A percentile compares a stretch with the other conserved stretches of the same genome.
phyloP scores from a whole-genome alignment of 53 echinoderm and acorn worm genomes.

The Actinopyga echinites region DNA sequence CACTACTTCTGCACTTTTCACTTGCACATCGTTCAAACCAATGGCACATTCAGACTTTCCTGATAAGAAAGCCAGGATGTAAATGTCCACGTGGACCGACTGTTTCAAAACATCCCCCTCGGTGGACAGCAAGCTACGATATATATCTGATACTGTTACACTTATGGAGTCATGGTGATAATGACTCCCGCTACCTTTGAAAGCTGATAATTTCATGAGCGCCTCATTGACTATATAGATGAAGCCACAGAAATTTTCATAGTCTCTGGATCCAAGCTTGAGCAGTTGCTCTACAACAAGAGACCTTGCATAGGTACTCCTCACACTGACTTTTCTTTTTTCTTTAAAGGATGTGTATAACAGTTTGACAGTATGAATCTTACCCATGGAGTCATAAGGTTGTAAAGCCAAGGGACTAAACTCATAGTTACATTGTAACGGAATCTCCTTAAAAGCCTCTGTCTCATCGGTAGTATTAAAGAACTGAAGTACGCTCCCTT shows the following conservation, averaged over 20 bases:
- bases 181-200: conserved; percentile 70
- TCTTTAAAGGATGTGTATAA: conserved; percentile 89
- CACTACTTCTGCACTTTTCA: conserved; percentile 74
- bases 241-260: conserved; percentile 69
- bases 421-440: conserved; percentile 86
- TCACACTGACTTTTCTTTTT: conserved; percentile 65
- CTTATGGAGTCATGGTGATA: conserved; percentile 83
- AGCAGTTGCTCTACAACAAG: conserved; percentile 60
- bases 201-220: conserved; percentile 82
- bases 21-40: conserved; percentile 80
- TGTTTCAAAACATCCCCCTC: conserved; percentile 74
- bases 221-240: conserved; percentile 71
- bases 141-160: conserved; percentile 74
- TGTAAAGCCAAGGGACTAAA: conserved; percentile 67
- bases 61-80: conserved; percentile 76
- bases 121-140: conserved; percentile 56
- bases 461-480: conserved; percentile 51
- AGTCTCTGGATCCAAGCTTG: conserved; percentile 72
- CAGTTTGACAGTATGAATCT: conserved; percentile 89
- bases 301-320: conserved; percentile 59
- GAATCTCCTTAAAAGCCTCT: conserved; percentile 87
- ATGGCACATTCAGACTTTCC: conserved; percentile 89
- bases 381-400: conserved; percentile 72
- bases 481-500: conserved; percentile 79
- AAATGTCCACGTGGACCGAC: conserved; percentile 67